A percentile compares a stretch with the other conserved stretches of the same genome.
Evolutionary conservation across 2,113 vertebrate genomes (phyloP).

Genomic region (Mellivora capensis): DNA sequence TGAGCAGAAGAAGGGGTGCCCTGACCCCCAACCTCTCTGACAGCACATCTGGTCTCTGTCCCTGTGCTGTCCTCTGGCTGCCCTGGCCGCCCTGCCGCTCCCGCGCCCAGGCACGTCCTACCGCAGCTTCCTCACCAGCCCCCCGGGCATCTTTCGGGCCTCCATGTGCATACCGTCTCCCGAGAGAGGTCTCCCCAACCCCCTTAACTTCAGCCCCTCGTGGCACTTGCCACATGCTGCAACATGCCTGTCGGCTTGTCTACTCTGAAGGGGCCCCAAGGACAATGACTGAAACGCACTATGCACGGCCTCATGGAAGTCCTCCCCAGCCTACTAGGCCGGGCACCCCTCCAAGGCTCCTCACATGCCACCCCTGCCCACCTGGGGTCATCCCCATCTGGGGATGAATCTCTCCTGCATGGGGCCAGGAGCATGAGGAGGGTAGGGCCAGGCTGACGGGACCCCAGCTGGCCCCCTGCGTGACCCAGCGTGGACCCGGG

Average conservation of each 20-base stretch:
- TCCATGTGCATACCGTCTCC: background rate
- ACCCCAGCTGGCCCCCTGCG: background rate
- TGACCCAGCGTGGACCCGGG: rapidly evolving
- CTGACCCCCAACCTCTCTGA: background rate
- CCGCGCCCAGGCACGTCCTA: rapidly evolving
- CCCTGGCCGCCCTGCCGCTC: rapidly evolving
- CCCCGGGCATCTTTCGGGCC: background rate
- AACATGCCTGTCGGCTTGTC: background rate
- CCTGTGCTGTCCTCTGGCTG: rapidly evolving
- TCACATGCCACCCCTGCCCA: background rate
- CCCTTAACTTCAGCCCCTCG: background rate
- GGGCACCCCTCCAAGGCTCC: no score
- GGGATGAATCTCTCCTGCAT: background rate
- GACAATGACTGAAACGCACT: rapidly evolving
- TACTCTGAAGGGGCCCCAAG: background rate
- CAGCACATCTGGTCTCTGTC: rapidly evolving
- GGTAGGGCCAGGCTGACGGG: background rate
- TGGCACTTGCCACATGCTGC: rapidly evolving
- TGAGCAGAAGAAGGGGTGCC: background rate
- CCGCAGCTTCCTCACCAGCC: background rate
- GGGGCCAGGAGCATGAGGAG: background rate
- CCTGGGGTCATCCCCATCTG: background rate
- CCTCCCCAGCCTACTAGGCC: background rate
- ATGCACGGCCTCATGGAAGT: background rate
- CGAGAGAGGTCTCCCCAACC: rapidly evolving